A percentile compares a stretch with the other conserved stretches of the same genome.
Conservation (phyloP, 2,888 invertebrate genomes). For the Gari tellinella region DNA sequence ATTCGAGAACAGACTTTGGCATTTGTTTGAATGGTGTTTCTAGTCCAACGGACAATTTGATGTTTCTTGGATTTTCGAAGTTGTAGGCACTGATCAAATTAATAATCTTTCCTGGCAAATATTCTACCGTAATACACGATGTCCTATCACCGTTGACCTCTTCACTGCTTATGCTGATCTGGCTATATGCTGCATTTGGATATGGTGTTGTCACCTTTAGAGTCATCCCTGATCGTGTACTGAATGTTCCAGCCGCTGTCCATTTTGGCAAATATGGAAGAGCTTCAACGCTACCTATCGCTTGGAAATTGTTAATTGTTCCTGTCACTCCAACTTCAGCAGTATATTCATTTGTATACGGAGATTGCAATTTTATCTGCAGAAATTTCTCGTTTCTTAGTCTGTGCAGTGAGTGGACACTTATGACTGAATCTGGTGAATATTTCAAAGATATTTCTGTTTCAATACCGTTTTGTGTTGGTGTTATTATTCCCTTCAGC, state of each 20-base stretch:
- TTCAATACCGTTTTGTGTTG: constrained; percentile 2
- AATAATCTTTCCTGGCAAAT: constrained; percentile 31
- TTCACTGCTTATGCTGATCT: constrained; percentile 21
- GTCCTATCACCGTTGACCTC: constrained; percentile 16
- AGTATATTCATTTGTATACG: constrained; percentile 18
- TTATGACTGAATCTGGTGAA: constrained; percentile 5
- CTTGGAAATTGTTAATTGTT: background rate
- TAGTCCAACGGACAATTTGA: constrained; percentile 27
- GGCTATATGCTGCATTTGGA: constrained; percentile 8
- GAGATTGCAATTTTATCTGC: constrained; percentile 32
- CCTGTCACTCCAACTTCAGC: constrained; percentile 18
- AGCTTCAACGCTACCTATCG: constrained; percentile 28
- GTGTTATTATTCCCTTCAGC: constrained; percentile 15
- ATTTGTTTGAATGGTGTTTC: constrained; percentile 34
- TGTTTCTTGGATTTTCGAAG: constrained; percentile 13
- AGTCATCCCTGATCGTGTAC: constrained; percentile 31
- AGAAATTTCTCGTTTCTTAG: constrained; percentile 2
- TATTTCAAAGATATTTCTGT: constrained; percentile 7
- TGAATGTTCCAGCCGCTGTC: constrained; percentile 16
- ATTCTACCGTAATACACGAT: constrained; percentile 30
- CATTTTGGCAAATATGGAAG: constrained; percentile 32
- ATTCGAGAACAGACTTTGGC: constrained; percentile 21
- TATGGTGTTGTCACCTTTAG: constrained; percentile 35
- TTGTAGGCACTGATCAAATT: constrained; percentile 16
- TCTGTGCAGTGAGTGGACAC: constrained; percentile 17